phyloP scores from a whole-genome alignment of 2,113 vertebrate genomes.

The Larimichthys crocea region DNA sequence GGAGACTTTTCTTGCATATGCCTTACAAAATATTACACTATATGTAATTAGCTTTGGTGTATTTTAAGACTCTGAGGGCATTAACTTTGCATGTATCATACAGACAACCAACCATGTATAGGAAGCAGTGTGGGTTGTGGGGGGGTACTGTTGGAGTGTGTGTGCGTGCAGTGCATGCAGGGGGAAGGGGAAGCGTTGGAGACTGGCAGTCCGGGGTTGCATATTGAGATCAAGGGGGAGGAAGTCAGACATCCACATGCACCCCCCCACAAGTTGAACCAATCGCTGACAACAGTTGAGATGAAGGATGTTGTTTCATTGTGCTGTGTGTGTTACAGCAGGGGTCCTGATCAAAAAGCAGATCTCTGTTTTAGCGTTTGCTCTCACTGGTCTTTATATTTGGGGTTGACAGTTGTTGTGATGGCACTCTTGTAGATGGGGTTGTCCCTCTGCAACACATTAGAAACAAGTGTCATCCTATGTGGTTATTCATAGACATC shows the following conservation, averaged over 20 bases:
- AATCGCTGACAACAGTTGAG: conserved; percentile 55
- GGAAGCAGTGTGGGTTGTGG: neutral
- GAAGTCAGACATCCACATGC: conserved; percentile 42
- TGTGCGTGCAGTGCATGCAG: conserved; percentile 27
- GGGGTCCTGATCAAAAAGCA: conserved; percentile 44
- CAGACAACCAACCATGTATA: conserved; percentile 16
- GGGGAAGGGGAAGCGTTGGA: conserved; percentile 1
- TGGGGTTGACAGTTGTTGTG: conserved; percentile 60
- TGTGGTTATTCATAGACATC: neutral
- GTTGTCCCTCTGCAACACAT: conserved; percentile 53
- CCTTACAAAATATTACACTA: conserved; percentile 34
- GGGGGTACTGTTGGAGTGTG: conserved; percentile 17
- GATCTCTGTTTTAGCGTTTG: conserved; percentile 40
- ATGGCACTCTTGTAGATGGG: conserved; percentile 55
- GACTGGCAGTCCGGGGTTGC: conserved; percentile 25
- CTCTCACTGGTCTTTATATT: conserved; percentile 59
- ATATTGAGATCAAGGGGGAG: conserved; percentile 55
- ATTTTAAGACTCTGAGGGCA: conserved; percentile 32
- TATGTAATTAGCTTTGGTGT: conserved; percentile 44
- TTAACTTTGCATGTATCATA: conserved; percentile 26
- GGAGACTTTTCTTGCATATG: conserved; percentile 19
- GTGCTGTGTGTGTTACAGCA: conserved; percentile 34
- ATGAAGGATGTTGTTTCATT: conserved; percentile 53
- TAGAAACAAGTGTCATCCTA: conserved; percentile 10
- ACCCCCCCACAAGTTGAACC: conserved; percentile 28